phyloP scores from a whole-genome alignment of 2,888 invertebrate species.

The Iphiclides podalirius region DNA sequence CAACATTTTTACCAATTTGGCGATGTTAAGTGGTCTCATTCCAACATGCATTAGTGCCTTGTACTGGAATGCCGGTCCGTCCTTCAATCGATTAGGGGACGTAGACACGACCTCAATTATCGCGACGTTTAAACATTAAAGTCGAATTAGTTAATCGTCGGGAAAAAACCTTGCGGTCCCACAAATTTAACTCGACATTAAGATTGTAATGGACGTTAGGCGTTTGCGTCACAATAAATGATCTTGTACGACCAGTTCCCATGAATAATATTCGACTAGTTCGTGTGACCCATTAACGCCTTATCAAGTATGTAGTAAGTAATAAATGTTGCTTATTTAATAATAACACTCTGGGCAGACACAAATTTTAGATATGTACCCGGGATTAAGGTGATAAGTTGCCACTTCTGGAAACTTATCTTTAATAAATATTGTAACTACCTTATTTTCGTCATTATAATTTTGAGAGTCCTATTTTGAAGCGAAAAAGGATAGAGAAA shows the following conservation, averaged over 20 bases:
- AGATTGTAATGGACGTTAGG: slow-evolving; percentile 10
- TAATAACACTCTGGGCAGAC: too few relatives aligned
- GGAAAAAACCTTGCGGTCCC: slow-evolving; percentile 36
- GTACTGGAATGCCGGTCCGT: slow-evolving; percentile 31
- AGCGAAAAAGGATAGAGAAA: too few relatives aligned
- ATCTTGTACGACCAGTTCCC: slow-evolving; percentile 3
- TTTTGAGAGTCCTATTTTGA: too few relatives aligned
- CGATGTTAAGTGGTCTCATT: slow-evolving; percentile 6
- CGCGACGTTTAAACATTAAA: slow-evolving; percentile 55
- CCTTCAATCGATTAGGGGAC: slow-evolving; percentile 69
- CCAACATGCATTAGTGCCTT: slow-evolving; percentile 7
- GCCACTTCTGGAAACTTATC: too few relatives aligned
- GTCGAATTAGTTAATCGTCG: slow-evolving; percentile 57
- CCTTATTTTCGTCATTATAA: too few relatives aligned
- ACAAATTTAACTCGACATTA: slow-evolving; percentile 15
- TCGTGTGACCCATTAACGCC: too few relatives aligned
- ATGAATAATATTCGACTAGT: too few relatives aligned
- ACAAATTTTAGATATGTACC: too few relatives aligned
- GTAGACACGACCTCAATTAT: slow-evolving; percentile 61
- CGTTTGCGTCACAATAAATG: slow-evolving; percentile 20
- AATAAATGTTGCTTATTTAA: too few relatives aligned
- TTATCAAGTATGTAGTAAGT: too few relatives aligned
- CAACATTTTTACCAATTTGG: slow-evolving; percentile 7
- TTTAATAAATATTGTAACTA: too few relatives aligned
- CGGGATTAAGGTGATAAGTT: too few relatives aligned